Evolutionary conservation across 2,888 invertebrate genomes (phyloP).

Genomic region (Microchrysa polita): DNA sequence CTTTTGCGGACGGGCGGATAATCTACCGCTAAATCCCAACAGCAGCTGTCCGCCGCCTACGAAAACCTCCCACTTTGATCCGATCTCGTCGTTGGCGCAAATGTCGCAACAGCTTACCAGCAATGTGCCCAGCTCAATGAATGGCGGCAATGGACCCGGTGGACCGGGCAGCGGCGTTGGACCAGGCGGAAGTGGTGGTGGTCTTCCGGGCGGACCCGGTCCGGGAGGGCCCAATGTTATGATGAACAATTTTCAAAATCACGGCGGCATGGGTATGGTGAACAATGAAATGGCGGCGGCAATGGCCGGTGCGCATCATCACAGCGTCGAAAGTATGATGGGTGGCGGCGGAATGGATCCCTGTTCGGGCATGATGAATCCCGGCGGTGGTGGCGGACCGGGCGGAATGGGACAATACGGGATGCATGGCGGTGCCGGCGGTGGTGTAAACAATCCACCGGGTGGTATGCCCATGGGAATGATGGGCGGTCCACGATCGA

Average conservation of each 20-base stretch:
- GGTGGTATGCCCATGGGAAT: slow-evolving; percentile 63
- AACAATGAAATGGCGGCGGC: slow-evolving; percentile 43
- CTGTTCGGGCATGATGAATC: slow-evolving; percentile 62
- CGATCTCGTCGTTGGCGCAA: slow-evolving; percentile 91
- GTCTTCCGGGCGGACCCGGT: slow-evolving; percentile 53
- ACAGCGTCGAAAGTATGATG: slow-evolving; percentile 56
- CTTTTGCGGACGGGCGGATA: slow-evolving; percentile 68
- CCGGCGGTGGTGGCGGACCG: slow-evolving; percentile 62
- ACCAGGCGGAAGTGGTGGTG: slow-evolving; percentile 60
- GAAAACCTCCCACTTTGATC: slow-evolving; percentile 83
- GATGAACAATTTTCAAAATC: slow-evolving; percentile 49
- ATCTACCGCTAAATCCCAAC: slow-evolving; percentile 74
- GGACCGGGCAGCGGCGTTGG: slow-evolving; percentile 62
- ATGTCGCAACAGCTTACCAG: slow-evolving; percentile 94
- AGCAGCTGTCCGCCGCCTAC: slow-evolving; percentile 68
- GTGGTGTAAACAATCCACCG: slow-evolving; percentile 36
- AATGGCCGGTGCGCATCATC: slow-evolving; percentile 44
- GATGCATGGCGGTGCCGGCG: slow-evolving; percentile 51
- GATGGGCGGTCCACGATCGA: slow-evolving; percentile 67
- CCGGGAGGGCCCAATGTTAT: slow-evolving; percentile 43
- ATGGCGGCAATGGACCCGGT: slow-evolving; percentile 64
- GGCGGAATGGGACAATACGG: slow-evolving; percentile 62
- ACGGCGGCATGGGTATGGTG: slow-evolving; percentile 46
- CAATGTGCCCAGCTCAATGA: slow-evolving; percentile 71
- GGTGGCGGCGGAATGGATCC: slow-evolving; percentile 52